Evolutionary conservation across 1,140 invertebrate species (phyloP).

Genomic region (Ceratina japonica): DNA sequence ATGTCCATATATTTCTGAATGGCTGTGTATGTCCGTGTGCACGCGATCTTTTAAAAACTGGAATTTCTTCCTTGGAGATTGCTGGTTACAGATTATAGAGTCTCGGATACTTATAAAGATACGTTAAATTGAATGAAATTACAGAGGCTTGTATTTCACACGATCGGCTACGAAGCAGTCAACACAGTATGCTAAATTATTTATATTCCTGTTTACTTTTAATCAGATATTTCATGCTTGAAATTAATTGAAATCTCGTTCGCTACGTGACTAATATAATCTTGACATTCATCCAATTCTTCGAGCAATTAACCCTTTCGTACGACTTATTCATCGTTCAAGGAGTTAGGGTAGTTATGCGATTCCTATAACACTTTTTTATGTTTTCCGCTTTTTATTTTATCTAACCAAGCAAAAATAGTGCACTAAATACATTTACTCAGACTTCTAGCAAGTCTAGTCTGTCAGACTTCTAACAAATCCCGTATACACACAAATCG

Average conservation of each 20-base stretch:
- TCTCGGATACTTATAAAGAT: background rate
- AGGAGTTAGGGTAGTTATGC: too few species aligned
- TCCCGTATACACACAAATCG: too few species aligned
- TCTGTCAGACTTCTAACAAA: too few species aligned
- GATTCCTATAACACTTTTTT: too few species aligned
- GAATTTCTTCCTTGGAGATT: background rate
- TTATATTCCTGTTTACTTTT: background rate
- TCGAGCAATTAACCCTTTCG: too few species aligned
- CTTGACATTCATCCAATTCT: too few species aligned
- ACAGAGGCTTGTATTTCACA: background rate
- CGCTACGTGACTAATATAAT: too few species aligned
- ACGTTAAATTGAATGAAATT: slow-evolving; percentile 10
- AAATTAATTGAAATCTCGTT: background rate
- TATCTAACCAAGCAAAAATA: too few species aligned
- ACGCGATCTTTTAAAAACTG: background rate
- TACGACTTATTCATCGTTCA: too few species aligned
- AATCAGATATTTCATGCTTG: background rate
- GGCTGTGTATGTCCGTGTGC: background rate
- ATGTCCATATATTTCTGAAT: background rate
- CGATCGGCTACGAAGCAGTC: background rate
- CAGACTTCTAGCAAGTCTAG: too few species aligned
- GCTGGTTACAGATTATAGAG: background rate
- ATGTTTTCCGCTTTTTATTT: too few species aligned
- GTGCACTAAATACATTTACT: too few species aligned
- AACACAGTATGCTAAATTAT: background rate